Percentiles rank a stretch among this genome's conserved stretches.
These are phyloP conservation scores for Delia radicum DNA, from an alignment of 1,140 invertebrate species.

Conservation along the genomic window DNA sequence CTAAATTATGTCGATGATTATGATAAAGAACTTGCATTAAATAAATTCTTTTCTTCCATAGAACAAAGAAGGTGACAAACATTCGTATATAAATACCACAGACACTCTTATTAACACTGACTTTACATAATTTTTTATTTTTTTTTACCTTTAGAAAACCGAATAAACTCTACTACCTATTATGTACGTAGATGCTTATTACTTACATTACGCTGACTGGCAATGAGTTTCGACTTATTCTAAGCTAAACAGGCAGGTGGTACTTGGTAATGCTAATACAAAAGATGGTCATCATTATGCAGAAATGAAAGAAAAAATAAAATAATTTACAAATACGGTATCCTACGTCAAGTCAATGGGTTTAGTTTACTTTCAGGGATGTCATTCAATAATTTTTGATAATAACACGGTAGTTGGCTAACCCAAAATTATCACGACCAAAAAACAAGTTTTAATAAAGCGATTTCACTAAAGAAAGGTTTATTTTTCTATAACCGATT, in stretches of 20 bases:
- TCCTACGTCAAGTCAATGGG: too few species aligned
- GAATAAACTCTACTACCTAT: too few species aligned
- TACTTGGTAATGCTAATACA: background rate
- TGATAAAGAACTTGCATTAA: background rate
- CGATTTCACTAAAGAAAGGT: too few species aligned
- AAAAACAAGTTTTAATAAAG: too few species aligned
- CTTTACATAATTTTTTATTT: too few species aligned
- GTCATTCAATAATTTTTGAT: too few species aligned
- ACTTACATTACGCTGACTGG: background rate
- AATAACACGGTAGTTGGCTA: too few species aligned
- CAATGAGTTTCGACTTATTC: background rate
- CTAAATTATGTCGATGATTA: background rate
- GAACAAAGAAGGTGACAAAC: background rate
- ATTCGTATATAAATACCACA: background rate
- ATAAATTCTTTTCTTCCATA: background rate
- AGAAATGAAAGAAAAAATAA: background rate
- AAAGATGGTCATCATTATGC: conserved; percentile 4
- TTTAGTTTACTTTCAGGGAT: too few species aligned
- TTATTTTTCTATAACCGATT: too few species aligned
- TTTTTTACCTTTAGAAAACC: too few species aligned
- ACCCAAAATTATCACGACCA: too few species aligned
- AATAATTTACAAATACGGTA: background rate
- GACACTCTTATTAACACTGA: background rate
- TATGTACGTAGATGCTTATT: background rate
- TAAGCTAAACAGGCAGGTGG: background rate